Evolutionary conservation across 2,888 invertebrate genomes (phyloP).

Genomic region (Stomorhina lunata): DNA sequence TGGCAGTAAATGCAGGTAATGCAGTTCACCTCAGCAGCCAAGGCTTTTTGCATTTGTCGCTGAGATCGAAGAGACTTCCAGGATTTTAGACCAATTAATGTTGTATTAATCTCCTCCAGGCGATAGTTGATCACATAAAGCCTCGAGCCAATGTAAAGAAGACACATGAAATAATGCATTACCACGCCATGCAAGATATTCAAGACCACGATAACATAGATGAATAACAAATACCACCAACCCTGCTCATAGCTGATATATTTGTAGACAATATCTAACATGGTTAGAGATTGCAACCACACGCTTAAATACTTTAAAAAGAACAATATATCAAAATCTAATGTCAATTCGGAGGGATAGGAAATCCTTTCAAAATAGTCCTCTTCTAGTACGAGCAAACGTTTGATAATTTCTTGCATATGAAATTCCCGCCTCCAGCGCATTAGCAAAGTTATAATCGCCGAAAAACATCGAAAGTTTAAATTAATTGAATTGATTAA

Average conservation of each 20-base stretch:
- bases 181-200: slow-evolving; percentile 40
- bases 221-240: slow-evolving; percentile 37
- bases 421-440: slow-evolving; percentile 12
- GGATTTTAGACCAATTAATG: neutral
- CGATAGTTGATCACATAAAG: slow-evolving; percentile 35
- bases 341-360: neutral
- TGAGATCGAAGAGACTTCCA: slow-evolving; percentile 8
- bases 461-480: slow-evolving; percentile 3
- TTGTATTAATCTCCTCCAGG: slow-evolving; percentile 10
- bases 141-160: slow-evolving; percentile 26
- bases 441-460: neutral
- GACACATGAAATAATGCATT: slow-evolving; percentile 34
- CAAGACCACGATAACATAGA: slow-evolving; percentile 1
- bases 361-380: slow-evolving; percentile 37
- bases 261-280: neutral
- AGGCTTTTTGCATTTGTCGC: slow-evolving; percentile 31
- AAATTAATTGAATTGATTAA: slow-evolving; percentile 38
- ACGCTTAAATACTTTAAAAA: slow-evolving; percentile 15
- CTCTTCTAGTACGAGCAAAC: slow-evolving; percentile 28
- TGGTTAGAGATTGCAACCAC: neutral
- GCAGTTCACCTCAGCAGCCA: slow-evolving; percentile 36
- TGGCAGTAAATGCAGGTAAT: slow-evolving; percentile 28
- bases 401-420: slow-evolving; percentile 16
- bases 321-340: neutral
- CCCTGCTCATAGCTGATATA: neutral